Evolutionary conservation across 2,113 vertebrate genomes (phyloP).

Genomic region (Notarius quadriscutis): DNA sequence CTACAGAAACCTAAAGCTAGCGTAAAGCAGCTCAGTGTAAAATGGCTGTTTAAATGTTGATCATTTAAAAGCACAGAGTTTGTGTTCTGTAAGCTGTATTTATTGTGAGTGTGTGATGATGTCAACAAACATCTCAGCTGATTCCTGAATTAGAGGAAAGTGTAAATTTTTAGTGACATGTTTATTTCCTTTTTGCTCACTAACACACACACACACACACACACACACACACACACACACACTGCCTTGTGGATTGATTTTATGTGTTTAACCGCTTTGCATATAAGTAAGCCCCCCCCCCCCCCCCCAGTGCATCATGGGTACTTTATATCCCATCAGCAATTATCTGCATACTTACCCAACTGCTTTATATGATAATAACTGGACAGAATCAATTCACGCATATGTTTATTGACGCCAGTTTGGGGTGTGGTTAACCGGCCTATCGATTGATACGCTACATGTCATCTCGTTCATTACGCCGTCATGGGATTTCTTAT

Average conservation of each 20-base stretch:
- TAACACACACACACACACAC: not conserved
- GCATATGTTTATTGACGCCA: slow-evolving; percentile 77
- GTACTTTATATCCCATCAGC: slow-evolving; percentile 42
- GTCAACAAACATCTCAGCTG: not conserved
- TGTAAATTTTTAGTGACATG: too few species aligned
- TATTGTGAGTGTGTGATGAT: not conserved
- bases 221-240: not conserved
- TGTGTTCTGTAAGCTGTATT: not conserved
- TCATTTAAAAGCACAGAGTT: not conserved
- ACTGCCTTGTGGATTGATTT: slow-evolving; percentile 8
- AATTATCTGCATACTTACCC: slow-evolving; percentile 76
- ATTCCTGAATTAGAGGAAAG: not conserved
- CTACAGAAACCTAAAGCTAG: not conserved
- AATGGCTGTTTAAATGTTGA: not conserved
- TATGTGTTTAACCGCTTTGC: not conserved
- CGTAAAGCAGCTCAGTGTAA: not conserved
- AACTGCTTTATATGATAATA: slow-evolving; percentile 79
- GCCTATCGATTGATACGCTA: slow-evolving; percentile 66
- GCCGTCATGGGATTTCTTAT: slow-evolving; percentile 50
- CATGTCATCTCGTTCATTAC: slow-evolving; percentile 64
- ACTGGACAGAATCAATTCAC: slow-evolving; percentile 73
- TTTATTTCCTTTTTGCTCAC: not conserved
- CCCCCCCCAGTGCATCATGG: not conserved
- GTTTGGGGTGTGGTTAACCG: slow-evolving; percentile 46
- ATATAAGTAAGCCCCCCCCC: not conserved